Evolutionary conservation across 1,140 invertebrate species (phyloP).

Genomic region (Acyrthosiphon pisum): DNA sequence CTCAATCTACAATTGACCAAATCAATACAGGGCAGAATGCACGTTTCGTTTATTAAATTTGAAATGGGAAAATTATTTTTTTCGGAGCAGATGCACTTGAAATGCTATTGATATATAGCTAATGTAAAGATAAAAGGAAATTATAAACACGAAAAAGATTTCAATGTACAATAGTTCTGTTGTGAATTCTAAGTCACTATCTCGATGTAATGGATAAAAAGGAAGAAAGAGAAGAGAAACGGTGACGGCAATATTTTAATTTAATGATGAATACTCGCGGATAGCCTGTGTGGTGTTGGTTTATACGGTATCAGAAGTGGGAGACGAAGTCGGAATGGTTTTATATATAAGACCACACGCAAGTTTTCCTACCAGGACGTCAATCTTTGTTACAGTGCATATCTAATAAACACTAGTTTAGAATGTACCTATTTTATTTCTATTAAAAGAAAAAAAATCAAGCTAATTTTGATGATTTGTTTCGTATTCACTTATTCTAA

Average conservation of each 20-base stretch:
- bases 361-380: slow-evolving; percentile 12
- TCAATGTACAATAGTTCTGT: not conserved
- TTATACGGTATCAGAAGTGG: not conserved
- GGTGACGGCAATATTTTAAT: slow-evolving; percentile 45
- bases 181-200: not conserved
- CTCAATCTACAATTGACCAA: not conserved
- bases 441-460: not conserved
- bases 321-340: not conserved
- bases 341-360: slow-evolving; percentile 46
- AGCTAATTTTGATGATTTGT: not conserved
- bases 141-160: not conserved
- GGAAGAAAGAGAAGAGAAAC: not conserved
- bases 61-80: not conserved
- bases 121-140: not conserved
- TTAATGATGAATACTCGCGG: slow-evolving; percentile 37
- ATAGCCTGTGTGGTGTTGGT: not conserved
- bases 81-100: not conserved
- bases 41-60: not conserved
- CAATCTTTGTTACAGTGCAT: slow-evolving; percentile 9
- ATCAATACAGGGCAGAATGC: not conserved
- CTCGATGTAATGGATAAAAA: not conserved
- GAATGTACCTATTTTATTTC: not conserved
- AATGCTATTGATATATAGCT: not conserved
- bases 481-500: not conserved
- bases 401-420: not conserved